Evolutionary conservation across 2,113 vertebrate species (phyloP).

Genomic region (Cygnus buccinator): DNA sequence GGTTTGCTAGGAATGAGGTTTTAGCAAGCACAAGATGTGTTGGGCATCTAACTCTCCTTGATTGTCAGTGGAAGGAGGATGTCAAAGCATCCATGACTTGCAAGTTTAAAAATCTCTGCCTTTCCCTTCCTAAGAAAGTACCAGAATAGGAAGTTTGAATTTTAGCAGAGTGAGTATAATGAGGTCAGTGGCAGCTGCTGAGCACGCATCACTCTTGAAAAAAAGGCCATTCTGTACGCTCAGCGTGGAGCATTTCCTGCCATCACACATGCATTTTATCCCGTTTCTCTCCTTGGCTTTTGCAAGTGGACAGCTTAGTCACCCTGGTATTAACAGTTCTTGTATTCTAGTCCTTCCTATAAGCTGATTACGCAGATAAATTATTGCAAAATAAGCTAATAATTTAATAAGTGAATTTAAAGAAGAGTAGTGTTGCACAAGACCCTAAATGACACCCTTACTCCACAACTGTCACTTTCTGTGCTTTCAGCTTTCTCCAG

Average conservation of each 20-base stretch:
- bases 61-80: neutral
- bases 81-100: neutral
- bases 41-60: neutral
- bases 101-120: neutral
- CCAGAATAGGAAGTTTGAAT: conserved; percentile 24
- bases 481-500: neutral
- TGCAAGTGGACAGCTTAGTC: conserved; percentile 12
- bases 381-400: conserved; percentile 41
- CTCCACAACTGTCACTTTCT: neutral
- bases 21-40: neutral
- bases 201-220: conserved; percentile 4
- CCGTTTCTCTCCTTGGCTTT: conserved; percentile 21
- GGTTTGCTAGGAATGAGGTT: neutral
- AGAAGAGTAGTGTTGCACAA: neutral
- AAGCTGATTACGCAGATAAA: neutral
- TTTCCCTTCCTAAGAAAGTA: neutral
- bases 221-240: conserved; percentile 36
- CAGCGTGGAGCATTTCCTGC: conserved; percentile 8
- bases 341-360: neutral
- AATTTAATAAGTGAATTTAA: neutral
- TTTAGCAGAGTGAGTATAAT: conserved; percentile 23
- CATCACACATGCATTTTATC: conserved; percentile 34
- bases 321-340: conserved; percentile 24
- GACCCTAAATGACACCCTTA: neutral
- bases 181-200: conserved; percentile 40